A percentile compares a stretch with the other conserved stretches of the same genome.
These are phyloP conservation scores for Myrmophylax atrothorax DNA, from an alignment of 2,113 vertebrate species.

Conservation along the genomic window DNA sequence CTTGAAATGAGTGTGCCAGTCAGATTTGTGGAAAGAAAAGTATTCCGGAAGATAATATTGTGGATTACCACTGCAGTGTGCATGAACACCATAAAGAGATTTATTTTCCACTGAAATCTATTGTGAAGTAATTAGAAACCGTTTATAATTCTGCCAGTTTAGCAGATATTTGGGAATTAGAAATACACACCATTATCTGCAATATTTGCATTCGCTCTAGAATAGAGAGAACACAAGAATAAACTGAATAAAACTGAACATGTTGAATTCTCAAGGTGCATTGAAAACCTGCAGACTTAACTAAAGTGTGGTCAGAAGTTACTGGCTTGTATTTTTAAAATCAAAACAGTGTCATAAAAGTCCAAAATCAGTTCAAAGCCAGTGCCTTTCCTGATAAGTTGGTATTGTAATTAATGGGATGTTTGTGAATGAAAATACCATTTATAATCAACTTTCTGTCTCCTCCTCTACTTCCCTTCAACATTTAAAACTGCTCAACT, in stretches of 20 bases:
- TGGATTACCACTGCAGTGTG: background rate
- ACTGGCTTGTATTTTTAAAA: background rate
- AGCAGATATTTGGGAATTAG: background rate
- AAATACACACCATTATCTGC: background rate
- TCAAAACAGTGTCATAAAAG: background rate
- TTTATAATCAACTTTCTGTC: background rate
- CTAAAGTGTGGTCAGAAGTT: background rate
- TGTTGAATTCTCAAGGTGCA: background rate
- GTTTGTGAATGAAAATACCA: background rate
- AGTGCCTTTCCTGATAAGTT: background rate
- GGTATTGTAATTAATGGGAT: background rate
- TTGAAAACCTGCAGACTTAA: background rate
- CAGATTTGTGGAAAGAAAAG: background rate
- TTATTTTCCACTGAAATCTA: background rate
- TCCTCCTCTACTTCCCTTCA: background rate
- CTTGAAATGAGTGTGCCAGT: background rate
- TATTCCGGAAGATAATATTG: background rate
- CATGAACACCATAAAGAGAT: background rate
- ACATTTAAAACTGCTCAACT: fast-evolving
- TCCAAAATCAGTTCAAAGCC: background rate
- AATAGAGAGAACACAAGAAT: background rate
- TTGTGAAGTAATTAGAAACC: background rate
- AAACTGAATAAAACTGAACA: background rate
- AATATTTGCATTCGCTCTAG: background rate
- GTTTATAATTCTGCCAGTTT: background rate